Evolutionary conservation across 2,888 invertebrate genomes (phyloP).

Genomic region (Callimorpha dominula): DNA sequence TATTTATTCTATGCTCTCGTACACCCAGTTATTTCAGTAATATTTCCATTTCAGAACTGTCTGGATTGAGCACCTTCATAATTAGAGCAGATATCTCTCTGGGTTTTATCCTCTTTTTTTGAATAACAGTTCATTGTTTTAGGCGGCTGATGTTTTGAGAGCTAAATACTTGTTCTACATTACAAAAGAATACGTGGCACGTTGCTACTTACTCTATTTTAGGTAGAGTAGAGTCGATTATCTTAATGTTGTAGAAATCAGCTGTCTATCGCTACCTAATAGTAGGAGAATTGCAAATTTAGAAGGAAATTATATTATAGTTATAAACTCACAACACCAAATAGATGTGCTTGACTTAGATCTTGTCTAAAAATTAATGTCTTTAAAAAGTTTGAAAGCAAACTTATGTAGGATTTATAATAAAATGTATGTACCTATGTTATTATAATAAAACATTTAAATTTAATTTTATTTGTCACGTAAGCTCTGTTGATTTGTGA

Average conservation of each 20-base stretch:
- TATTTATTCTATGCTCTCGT: slow-evolving; percentile 1
- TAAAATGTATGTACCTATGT: not conserved
- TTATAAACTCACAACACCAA: not conserved
- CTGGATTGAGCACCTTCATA: slow-evolving; percentile 25
- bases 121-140: slow-evolving; percentile 42
- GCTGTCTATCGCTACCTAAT: not conserved
- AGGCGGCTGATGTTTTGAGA: slow-evolving; percentile 26
- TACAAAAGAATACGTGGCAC: slow-evolving; percentile 22
- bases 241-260: not conserved
- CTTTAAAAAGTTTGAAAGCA: too few relatives aligned
- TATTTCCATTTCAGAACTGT: slow-evolving; percentile 4
- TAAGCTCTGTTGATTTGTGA: not conserved
- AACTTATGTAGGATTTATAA: too few relatives aligned
- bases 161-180: slow-evolving; percentile 40
- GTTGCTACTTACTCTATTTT: slow-evolving; percentile 11
- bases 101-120: slow-evolving; percentile 27
- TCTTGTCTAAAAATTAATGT: too few relatives aligned
- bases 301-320: not conserved
- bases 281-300: not conserved
- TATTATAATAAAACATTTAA: not conserved
- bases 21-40: slow-evolving; percentile 1
- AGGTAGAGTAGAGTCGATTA: not conserved
- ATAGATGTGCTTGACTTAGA: not conserved
- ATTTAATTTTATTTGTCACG: not conserved
- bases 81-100: slow-evolving; percentile 32